These are phyloP conservation scores for Merops nubicus DNA, from an alignment of 2,113 vertebrate species.

Conservation along the genomic window DNA sequence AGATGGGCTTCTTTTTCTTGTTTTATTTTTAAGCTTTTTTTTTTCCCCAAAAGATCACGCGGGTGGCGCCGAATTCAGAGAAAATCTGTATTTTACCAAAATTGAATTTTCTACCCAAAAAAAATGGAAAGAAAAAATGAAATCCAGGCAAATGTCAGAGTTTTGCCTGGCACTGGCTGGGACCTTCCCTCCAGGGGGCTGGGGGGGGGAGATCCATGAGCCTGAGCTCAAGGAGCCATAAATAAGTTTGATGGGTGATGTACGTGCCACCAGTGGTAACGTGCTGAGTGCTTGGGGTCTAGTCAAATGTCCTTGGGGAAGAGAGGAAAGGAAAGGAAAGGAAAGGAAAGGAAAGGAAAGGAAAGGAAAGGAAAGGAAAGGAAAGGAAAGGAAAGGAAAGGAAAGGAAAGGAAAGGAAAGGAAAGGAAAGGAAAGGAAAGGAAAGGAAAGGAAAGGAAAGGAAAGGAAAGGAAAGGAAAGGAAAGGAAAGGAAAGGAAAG, in stretches of 20 bases:
- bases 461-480: no score
- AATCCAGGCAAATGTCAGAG: not conserved
- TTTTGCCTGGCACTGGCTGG: not conserved
- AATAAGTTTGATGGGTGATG: not conserved
- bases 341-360: no score
- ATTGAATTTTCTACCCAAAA: not conserved
- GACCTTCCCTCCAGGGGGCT: not conserved
- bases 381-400: no score
- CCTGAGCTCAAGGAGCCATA: not conserved
- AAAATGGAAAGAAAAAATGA: not conserved
- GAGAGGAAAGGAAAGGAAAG: no score
- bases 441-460: no score
- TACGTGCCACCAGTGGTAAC: not conserved
- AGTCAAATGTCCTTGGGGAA: not conserved
- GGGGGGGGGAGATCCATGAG: not conserved
- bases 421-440: no score
- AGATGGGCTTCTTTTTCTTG: not conserved
- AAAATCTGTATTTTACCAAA: not conserved
- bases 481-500: no score
- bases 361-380: no score
- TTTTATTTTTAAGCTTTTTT: not conserved
- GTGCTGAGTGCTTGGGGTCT: not conserved
- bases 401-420: no score
- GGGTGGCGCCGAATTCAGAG: not conserved
- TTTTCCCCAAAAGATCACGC: not conserved